Evolutionary conservation across 2,888 invertebrate genomes (phyloP), one percentile per base, ranked within the genome.

Genomic region (Autographa pulchrina): DNA sequence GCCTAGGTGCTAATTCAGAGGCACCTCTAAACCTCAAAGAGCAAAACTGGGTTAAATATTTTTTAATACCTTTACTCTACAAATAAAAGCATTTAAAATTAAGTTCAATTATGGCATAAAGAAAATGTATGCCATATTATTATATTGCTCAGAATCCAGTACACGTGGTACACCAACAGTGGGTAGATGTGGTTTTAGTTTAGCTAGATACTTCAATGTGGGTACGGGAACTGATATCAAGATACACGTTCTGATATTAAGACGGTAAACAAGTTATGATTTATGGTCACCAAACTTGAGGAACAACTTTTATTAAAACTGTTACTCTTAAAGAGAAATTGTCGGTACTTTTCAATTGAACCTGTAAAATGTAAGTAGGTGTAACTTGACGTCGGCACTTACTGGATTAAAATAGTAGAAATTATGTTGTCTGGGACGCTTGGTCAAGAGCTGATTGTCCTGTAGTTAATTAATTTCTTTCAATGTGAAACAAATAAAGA

Each of bases 211-310:
- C 54, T 18, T 54, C n/a, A 43, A n/a, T 48, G 31, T 18, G n/a
- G 9, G 13, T 20, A 64, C 31, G 52, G 14, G 16, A 56, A 65
- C 25, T 60, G 25, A 65, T 59, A 65, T 64, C 38, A 68, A 65
- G 56, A 68, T 18, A 72, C 31, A 68, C 59, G 0, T 52, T 66
- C 62, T 43, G n/a, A 65, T 67, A 31, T 38, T 62, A 20, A 13
- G n/a, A 77, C 31, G 9, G 5, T n/a, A 16, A 66, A 43, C 62
- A 48, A 56, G 62, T 77, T 73, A 38, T 32, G 14, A 32, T 63
- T 25, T 20, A n/a, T 65, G 2, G 65, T 68, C 54, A 56, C 9
- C 52, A 64, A 69, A 78, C 77, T 69, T 32, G 78, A 66, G 35
- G 16, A 4, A n/a, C 63, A 32, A 43, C 62, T 66, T 68, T 65